phyloP scores from a whole-genome alignment of 2,797 vertebrate genomes.

The Hemitrygon akajei region DNA sequence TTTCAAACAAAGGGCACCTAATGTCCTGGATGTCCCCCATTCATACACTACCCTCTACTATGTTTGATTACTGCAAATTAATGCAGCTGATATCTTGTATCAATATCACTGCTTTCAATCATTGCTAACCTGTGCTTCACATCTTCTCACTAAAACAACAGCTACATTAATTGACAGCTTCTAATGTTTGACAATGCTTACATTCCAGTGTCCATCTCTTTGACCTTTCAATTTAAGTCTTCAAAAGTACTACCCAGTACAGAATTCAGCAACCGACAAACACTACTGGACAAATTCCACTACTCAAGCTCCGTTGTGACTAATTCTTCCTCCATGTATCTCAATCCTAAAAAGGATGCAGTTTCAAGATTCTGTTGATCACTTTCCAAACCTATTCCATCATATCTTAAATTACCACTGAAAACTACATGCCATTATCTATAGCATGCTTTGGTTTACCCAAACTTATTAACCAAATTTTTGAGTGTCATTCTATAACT shows the following conservation, averaged over 20 bases:
- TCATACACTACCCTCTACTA: too few species aligned
- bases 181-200: background rate
- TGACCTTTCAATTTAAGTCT: background rate
- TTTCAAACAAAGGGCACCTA: too few species aligned
- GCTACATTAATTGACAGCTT: background rate
- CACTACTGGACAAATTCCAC: background rate
- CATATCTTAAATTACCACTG: background rate
- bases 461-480: too few species aligned
- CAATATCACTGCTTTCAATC: background rate
- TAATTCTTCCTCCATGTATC: background rate
- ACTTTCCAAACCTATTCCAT: background rate
- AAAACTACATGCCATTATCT: too few species aligned
- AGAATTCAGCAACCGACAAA: background rate
- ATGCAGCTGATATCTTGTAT: background rate
- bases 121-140: background rate
- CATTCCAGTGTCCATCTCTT: background rate
- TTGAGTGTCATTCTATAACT: background rate
- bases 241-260: background rate
- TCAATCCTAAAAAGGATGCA: too few species aligned
- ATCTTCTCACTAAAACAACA: background rate
- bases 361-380: background rate
- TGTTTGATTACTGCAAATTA: too few species aligned
- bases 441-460: too few species aligned
- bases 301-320: background rate
- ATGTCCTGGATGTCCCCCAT: too few species aligned